A percentile compares a stretch with the other conserved stretches of the same genome.
Evolutionary conservation across 1,140 invertebrate species (phyloP).

Genomic region (Drosophila bifasciata): DNA sequence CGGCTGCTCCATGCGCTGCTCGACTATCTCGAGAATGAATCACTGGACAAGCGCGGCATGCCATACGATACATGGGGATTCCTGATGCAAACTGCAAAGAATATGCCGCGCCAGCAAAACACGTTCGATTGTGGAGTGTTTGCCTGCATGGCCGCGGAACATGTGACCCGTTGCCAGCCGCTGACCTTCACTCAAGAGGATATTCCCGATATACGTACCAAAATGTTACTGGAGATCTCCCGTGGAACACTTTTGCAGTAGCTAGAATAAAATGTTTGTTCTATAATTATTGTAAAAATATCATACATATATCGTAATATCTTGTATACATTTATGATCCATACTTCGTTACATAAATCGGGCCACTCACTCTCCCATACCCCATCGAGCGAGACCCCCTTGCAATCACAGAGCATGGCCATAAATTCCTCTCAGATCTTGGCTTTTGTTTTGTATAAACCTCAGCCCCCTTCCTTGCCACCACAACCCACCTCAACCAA

Average conservation of each 20-base stretch:
- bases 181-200: constrained; percentile 93
- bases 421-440: constrained; percentile 33
- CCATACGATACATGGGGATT: constrained; percentile 90
- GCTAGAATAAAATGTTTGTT: too few species aligned
- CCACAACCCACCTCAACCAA: too few species aligned
- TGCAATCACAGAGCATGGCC: constrained; percentile 19
- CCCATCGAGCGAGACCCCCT: not conserved
- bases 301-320: not conserved
- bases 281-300: too few species aligned
- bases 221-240: constrained; percentile 96
- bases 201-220: constrained; percentile 96
- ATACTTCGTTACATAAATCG: too few species aligned
- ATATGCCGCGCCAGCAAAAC: constrained; percentile 98
- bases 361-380: not conserved
- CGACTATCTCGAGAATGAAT: constrained; percentile 93
- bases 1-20: constrained; percentile 89
- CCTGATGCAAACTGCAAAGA: constrained; percentile 85
- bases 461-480: too few species aligned
- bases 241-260: constrained; percentile 37
- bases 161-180: constrained; percentile 89
- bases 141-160: constrained; percentile 97
- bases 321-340: constrained; percentile 3
- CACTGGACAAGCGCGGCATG: constrained; percentile 93
- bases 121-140: constrained; percentile 99
- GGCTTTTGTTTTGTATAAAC: constrained; percentile 16